Evolutionary conservation across 2,797 vertebrate genomes (phyloP).

Genomic region (Macrochelys suwanniensis): DNA sequence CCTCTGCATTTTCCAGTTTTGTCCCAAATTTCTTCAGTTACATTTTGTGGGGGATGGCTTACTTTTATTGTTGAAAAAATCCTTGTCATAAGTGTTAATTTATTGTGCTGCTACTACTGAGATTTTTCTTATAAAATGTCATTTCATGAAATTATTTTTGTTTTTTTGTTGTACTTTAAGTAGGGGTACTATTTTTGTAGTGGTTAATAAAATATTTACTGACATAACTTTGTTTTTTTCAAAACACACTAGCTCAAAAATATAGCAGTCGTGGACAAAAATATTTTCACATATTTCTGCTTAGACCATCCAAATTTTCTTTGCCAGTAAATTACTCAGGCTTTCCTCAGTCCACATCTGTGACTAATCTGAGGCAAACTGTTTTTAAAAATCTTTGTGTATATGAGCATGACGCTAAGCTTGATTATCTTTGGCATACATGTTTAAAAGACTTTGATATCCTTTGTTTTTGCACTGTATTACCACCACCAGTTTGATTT

Average conservation of each 20-base stretch:
- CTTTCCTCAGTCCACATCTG: background rate
- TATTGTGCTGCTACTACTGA: background rate
- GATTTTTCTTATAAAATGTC: background rate
- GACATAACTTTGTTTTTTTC: background rate
- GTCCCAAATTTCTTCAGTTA: background rate
- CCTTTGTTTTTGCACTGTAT: background rate
- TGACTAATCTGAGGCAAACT: background rate
- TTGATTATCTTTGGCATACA: background rate
- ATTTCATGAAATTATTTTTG: background rate
- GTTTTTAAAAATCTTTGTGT: background rate
- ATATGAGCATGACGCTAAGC: background rate
- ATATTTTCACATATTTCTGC: background rate
- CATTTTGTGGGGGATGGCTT: background rate
- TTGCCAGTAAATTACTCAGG: background rate
- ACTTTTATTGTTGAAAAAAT: background rate
- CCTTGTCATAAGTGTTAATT: background rate
- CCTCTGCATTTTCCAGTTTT: background rate
- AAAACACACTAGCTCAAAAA: background rate
- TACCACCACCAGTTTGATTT: background rate
- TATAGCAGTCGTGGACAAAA: background rate
- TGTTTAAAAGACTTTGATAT: background rate
- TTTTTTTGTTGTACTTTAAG: background rate
- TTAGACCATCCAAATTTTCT: background rate
- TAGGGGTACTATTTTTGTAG: too few relatives aligned
- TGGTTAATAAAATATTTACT: too few relatives aligned